Evolutionary conservation across 2,113 vertebrate genomes (phyloP).

Genomic region (Oceanodroma tethys): DNA sequence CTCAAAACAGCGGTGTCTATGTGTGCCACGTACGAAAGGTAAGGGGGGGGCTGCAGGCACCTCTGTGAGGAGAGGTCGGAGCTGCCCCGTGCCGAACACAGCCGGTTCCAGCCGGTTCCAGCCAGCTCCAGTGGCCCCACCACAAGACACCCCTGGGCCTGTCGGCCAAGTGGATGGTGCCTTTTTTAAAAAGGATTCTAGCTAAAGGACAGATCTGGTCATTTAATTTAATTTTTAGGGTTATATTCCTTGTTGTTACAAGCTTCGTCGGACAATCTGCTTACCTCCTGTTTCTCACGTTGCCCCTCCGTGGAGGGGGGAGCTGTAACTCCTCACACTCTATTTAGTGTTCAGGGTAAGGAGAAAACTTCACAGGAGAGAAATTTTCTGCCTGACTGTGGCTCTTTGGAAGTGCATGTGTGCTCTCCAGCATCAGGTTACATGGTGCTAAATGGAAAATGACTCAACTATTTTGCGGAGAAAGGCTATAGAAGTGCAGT

Average conservation of each 20-base stretch:
- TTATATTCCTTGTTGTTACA: background rate
- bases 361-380: background rate
- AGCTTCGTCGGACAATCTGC: background rate
- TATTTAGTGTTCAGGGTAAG: background rate
- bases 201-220: background rate
- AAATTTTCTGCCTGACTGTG: background rate
- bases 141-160: background rate
- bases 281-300: background rate
- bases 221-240: background rate
- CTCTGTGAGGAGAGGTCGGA: background rate
- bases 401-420: background rate
- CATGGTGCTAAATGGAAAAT: background rate
- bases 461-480: background rate
- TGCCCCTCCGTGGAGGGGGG: background rate
- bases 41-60: background rate
- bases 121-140: too few species aligned
- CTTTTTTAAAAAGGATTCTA: background rate
- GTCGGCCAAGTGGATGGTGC: fast-evolving
- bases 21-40: fast-evolving
- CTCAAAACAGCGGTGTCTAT: fast-evolving
- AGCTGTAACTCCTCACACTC: background rate
- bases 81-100: background rate
- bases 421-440: background rate
- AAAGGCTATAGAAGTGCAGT: background rate
- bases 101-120: background rate